Evolutionary conservation across 2,113 vertebrate genomes (phyloP), one percentile per base, ranked within the genome.

Genomic region (Tragelaphus buxtoni): DNA sequence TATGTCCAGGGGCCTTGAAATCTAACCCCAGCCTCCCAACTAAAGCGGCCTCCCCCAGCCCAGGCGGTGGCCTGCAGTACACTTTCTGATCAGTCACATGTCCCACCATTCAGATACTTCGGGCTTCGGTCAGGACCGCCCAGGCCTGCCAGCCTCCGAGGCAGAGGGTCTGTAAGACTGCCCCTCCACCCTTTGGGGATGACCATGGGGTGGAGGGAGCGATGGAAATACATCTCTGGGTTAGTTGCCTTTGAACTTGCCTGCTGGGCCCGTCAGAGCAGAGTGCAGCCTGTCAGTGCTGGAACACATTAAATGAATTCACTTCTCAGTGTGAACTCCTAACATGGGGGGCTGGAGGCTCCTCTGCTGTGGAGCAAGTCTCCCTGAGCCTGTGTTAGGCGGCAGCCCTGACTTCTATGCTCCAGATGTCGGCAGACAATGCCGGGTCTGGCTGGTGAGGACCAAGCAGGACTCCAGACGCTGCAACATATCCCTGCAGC

Each of bases 181-280:
- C 22, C n/a, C 35, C 20, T 83, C 7, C 0, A 11, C 4, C 10
- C 24, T 45, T 45, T 7, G 0, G 8, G 7, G 45, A 18, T 26
- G 18, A 18, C 22, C 51, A 80, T 32, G 51, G 20, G 12, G 22
- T 14, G 20, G 42, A 42, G 35, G 30, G 12, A 82, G 7, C 1
- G 0, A 10, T 0, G 14, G 14, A 7, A 51, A 10, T 10, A 72
- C 28, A 11, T 32, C 18, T 20, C 14, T 60, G 8, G 20, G 0
- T 22, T 22, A 18, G 1, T 2, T 51, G 28, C 9, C 18, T 45
- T 42, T 12, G 24, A 9, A 83, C 51, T 49, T 4, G 42, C 35
- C 10, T 60, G 22, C 26, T 16, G 22, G 17, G 7, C 49, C 69
- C 7, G 1, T 49, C 65, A 8, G 10, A 81, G 32, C 17, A 39